Conservation (phyloP, 2,113 vertebrate species). For the Osmerus eperlanus region DNA sequence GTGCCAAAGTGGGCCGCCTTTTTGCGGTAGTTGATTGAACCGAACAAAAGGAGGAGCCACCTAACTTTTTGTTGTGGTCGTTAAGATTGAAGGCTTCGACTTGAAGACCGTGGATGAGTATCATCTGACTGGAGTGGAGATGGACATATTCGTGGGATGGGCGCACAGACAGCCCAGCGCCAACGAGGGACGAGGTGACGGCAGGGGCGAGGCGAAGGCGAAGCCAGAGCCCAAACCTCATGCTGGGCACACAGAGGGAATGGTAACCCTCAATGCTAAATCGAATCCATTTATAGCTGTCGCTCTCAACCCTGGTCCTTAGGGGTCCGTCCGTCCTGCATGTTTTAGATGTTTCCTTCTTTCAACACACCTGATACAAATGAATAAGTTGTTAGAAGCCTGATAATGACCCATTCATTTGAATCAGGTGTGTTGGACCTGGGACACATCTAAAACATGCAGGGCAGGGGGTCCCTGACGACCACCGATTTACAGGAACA, state of each 20-base stretch:
- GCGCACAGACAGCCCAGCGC: conserved; percentile 80
- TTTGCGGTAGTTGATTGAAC: neutral
- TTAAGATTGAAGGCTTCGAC: conserved; percentile 91
- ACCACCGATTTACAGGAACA: no score
- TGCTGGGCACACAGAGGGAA: conserved; percentile 70
- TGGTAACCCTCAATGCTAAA: conserved; percentile 60
- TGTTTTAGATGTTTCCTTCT: no score
- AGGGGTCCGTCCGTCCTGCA: no score
- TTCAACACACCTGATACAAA: no score
- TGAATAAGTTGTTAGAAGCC: no score
- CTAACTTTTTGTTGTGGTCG: neutral
- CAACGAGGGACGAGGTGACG: conserved; percentile 79
- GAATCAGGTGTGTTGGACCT: no score
- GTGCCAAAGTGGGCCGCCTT: neutral
- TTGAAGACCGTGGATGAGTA: conserved; percentile 90
- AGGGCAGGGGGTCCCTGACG: no score
- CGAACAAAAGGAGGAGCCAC: neutral
- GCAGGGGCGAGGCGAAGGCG: conserved; percentile 68
- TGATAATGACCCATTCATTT: no score
- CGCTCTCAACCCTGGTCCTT: no score
- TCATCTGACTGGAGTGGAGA: conserved; percentile 83
- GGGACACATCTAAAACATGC: no score
- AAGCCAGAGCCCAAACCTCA: conserved; percentile 78
- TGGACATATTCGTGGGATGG: conserved; percentile 84
- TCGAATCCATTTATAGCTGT: no score